phyloP scores from a whole-genome alignment of 1,140 invertebrate species.

The Aphelenchoides besseyi region DNA sequence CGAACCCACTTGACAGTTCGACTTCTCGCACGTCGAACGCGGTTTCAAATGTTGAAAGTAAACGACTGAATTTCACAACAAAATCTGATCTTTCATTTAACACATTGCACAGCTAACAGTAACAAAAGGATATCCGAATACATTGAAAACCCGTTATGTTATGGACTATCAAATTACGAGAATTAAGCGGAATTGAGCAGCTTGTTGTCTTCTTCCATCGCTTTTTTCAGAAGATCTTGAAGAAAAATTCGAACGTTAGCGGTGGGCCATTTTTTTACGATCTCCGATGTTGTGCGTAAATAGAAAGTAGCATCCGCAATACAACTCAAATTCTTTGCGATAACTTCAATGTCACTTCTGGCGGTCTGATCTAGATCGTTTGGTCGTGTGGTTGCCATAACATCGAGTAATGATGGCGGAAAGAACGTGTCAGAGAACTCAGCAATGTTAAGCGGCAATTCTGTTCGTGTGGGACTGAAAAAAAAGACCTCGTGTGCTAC shows the following conservation, averaged over 20 bases:
- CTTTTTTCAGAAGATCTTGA: conserved; percentile 4
- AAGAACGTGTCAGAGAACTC: not conserved
- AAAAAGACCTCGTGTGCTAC: no score
- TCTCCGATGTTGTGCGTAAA: not conserved
- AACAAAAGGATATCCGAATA: no score
- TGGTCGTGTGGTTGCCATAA: not conserved
- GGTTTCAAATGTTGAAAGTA: not conserved
- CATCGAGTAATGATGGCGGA: not conserved
- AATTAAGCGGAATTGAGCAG: no score
- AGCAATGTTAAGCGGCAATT: not conserved
- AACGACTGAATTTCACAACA: not conserved
- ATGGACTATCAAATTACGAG: no score
- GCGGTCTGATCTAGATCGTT: not conserved
- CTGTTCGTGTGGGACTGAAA: not conserved
- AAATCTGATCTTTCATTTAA: no score
- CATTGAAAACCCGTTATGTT: no score
- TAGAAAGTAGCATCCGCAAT: not conserved
- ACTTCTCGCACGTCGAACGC: not conserved
- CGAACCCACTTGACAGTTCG: not conserved
- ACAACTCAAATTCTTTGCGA: not conserved
- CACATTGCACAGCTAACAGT: no score
- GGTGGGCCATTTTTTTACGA: not conserved
- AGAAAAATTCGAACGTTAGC: conserved; percentile 3
- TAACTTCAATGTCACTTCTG: not conserved
- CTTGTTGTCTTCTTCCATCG: conserved; percentile 17